Evolutionary conservation across 1,140 invertebrate genomes (phyloP).

Genomic region (honey bee (Apis mellifera)): Amel_HAv3.1 CM009937.2:11645001-11645500

Average conservation of each 20-base stretch:
- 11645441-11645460: slow-evolving; percentile 22
- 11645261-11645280: background rate
- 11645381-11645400: slow-evolving; percentile 52
- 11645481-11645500: slow-evolving; percentile 59
- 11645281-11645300: slow-evolving; percentile 11
- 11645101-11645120: background rate
- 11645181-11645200: background rate
- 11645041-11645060: background rate
- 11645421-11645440: background rate
- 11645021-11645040: background rate
- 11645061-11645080: slow-evolving; percentile 37
- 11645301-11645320: slow-evolving; percentile 26
- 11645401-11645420: slow-evolving; percentile 62
- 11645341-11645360: slow-evolving; percentile 26
- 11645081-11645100: slow-evolving; percentile 23
- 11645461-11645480: slow-evolving; percentile 22
- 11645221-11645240: background rate
- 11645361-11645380: slow-evolving; percentile 50
- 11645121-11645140: background rate
- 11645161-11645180: background rate
- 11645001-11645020: slow-evolving; percentile 37
- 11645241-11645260: no score
- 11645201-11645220: background rate
- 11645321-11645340: background rate
- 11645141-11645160: background rate